phyloP scores from a whole-genome alignment of 2,113 vertebrate genomes.

The Eublepharis macularius region DNA sequence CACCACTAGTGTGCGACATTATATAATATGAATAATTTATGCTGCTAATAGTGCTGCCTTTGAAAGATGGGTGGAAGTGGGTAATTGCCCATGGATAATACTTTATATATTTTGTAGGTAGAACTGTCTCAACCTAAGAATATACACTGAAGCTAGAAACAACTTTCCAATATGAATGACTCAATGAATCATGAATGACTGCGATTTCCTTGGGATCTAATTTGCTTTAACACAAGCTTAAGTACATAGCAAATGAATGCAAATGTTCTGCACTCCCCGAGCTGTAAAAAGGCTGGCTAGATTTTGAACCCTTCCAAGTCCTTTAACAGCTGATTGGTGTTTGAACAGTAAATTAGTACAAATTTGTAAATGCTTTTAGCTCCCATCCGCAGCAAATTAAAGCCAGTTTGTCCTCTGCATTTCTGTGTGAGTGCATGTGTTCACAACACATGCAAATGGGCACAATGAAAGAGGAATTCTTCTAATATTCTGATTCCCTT shows the following conservation, averaged over 20 bases:
- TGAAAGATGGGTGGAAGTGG: constrained; percentile 67
- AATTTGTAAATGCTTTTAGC: background rate
- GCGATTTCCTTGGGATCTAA: constrained; percentile 67
- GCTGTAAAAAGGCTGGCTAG: constrained; percentile 25
- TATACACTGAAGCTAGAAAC: constrained; percentile 52
- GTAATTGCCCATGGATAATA: constrained; percentile 76
- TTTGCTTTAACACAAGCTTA: constrained; percentile 69
- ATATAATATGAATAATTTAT: constrained; percentile 75
- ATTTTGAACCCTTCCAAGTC: constrained; percentile 46
- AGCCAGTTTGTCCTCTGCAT: background rate
- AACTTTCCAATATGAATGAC: constrained; percentile 72
- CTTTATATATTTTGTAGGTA: constrained; percentile 73
- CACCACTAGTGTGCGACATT: constrained; percentile 60
- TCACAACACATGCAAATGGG: background rate
- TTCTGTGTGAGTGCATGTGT: constrained; percentile 1
- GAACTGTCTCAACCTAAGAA: constrained; percentile 69
- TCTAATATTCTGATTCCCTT: background rate
- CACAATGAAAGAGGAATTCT: background rate
- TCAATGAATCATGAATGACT: constrained; percentile 74
- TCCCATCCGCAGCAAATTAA: constrained; percentile 28
- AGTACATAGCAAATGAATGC: constrained; percentile 62
- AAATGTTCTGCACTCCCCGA: constrained; percentile 48
- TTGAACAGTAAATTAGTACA: constrained; percentile 58
- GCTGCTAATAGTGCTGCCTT: constrained; percentile 63
- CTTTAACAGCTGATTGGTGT: constrained; percentile 34